Conservation (phyloP, 2,113 vertebrate species). For the Tretioscincus oriximinensis region DNA sequence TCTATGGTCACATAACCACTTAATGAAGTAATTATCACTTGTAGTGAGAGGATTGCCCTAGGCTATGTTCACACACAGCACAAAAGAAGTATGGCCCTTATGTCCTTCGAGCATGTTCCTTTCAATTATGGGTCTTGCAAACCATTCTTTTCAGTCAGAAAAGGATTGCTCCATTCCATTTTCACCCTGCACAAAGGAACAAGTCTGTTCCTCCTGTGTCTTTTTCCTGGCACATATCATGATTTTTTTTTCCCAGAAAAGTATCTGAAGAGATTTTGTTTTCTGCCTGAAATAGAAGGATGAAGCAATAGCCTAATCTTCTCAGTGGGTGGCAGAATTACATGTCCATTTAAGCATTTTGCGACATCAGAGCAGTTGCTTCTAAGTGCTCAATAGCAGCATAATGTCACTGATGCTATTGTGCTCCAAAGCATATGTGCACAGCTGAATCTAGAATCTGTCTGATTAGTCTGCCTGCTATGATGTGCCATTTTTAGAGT, state of each 20-base stretch:
- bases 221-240: too few species aligned
- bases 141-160: too few species aligned
- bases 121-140: too few species aligned
- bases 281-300: neutral
- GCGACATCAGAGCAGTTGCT: neutral
- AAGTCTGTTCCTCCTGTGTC: neutral
- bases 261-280: neutral
- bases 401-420: neutral
- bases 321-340: neutral
- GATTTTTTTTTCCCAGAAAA: neutral
- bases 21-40: too few species aligned
- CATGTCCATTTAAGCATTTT: neutral
- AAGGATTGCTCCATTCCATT: too few species aligned
- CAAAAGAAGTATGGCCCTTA: too few species aligned
- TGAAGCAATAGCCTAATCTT: neutral
- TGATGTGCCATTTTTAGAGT: neutral
- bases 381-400: neutral
- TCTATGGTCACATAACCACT: too few species aligned
- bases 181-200: too few species aligned
- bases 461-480: neutral
- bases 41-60: too few species aligned
- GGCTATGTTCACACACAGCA: too few species aligned
- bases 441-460: neutral
- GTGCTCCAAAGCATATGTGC: too few species aligned
- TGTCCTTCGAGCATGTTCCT: too few species aligned